These are phyloP conservation scores for Polydrusus pterygomalis DNA, from an alignment of 2,888 invertebrate genomes.

Conservation along the genomic window DNA sequence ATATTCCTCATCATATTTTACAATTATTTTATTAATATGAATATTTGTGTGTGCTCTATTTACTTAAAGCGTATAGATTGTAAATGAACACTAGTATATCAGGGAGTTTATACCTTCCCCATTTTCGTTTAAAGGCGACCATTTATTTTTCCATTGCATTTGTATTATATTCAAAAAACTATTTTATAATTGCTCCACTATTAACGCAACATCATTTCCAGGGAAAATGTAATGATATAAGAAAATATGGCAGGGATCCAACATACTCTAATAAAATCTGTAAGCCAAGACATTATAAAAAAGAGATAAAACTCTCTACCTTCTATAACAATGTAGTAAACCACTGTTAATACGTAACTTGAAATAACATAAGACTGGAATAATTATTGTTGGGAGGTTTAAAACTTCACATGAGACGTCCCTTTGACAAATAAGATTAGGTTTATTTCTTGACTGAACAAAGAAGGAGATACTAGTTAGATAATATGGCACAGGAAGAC, in stretches of 20 bases:
- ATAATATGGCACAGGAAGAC: slow-evolving; percentile 73
- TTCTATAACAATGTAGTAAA: slow-evolving; percentile 57
- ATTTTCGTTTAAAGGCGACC: no score
- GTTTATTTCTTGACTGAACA: slow-evolving; percentile 34
- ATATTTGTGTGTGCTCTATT: no score
- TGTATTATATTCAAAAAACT: no score
- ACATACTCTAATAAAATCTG: slow-evolving; percentile 27
- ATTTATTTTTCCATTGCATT: no score
- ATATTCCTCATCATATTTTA: no score
- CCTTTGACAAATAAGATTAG: slow-evolving; percentile 60
- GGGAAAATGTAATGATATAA: slow-evolving; percentile 24
- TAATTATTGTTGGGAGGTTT: slow-evolving; percentile 53
- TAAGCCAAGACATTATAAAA: slow-evolving; percentile 23
- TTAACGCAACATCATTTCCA: slow-evolving; percentile 18
- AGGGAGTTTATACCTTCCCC: no score
- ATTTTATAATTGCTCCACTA: background rate
- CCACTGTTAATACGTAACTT: slow-evolving; percentile 57
- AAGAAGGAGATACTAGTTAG: slow-evolving; percentile 44
- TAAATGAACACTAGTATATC: no score
- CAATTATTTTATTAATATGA: no score
- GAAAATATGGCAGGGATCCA: slow-evolving; percentile 45
- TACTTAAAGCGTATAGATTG: no score
- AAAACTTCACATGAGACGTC: slow-evolving; percentile 57
- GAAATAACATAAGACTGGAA: slow-evolving; percentile 60
- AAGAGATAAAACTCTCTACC: slow-evolving; percentile 44